Conservation (phyloP, 2,113 vertebrate genomes). For the Urocynchramus pylzowi region DNA sequence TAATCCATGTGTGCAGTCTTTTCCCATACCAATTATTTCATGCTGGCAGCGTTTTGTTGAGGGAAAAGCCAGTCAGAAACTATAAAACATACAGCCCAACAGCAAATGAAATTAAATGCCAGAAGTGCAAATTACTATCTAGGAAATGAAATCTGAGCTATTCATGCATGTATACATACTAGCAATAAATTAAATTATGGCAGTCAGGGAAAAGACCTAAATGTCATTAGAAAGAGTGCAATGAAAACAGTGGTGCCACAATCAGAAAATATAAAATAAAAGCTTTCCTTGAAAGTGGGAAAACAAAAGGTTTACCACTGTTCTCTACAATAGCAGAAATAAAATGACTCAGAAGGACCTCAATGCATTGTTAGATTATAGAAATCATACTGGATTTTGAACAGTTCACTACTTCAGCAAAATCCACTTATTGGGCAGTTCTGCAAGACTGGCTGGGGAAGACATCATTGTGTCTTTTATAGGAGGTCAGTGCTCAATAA, state of each 20-base stretch:
- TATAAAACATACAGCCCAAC: slow-evolving; percentile 35
- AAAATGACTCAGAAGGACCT: neutral
- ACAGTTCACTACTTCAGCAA: neutral
- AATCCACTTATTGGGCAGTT: neutral
- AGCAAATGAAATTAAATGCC: slow-evolving; percentile 53
- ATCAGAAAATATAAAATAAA: neutral
- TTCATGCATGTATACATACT: slow-evolving; percentile 16
- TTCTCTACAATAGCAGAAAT: neutral
- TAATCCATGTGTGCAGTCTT: slow-evolving; percentile 26
- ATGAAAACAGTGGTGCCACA: neutral
- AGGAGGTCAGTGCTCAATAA: neutral
- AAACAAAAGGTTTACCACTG: neutral
- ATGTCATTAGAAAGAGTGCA: neutral
- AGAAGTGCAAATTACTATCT: slow-evolving; percentile 40
- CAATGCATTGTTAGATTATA: neutral
- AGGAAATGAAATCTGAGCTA: slow-evolving; percentile 38
- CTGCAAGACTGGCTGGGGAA: neutral
- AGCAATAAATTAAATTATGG: slow-evolving; percentile 22
- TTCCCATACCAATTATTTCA: slow-evolving; percentile 58
- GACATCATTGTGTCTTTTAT: neutral
- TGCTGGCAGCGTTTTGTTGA: neutral
- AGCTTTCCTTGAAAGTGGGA: neutral
- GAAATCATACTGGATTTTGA: neutral
- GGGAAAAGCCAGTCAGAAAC: neutral
- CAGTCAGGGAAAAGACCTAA: neutral